Conservation (phyloP, 2,113 vertebrate genomes). For the Neomonachus schauinslandi region DNA sequence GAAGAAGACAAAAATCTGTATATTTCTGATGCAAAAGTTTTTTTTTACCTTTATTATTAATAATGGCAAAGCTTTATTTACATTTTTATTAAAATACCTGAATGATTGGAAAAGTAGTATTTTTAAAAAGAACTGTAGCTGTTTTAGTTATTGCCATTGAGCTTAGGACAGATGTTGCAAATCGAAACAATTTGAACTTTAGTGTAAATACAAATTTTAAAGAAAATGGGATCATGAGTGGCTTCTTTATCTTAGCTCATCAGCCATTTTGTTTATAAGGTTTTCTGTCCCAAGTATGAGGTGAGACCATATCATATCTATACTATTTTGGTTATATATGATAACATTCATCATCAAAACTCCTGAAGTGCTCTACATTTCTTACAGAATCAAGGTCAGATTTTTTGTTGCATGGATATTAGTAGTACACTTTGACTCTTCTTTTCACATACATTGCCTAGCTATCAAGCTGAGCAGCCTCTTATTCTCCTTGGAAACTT, state of each 20-base stretch:
- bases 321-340: neutral
- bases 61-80: neutral
- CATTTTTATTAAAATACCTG: slow-evolving; percentile 3
- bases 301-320: neutral
- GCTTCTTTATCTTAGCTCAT: neutral
- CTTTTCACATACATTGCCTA: neutral
- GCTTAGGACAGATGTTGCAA: neutral
- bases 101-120: neutral
- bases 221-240: neutral
- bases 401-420: neutral
- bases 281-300: neutral
- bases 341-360: neutral
- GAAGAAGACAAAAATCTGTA: neutral
- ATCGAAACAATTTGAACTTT: neutral
- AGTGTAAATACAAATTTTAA: neutral
- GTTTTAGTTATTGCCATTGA: neutral
- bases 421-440: neutral
- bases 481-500: too few species aligned
- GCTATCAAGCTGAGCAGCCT: neutral
- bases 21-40: neutral
- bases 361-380: neutral
- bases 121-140: neutral
- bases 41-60: neutral
- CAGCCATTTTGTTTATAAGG: neutral
- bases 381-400: neutral